Evolutionary conservation across 1,140 invertebrate species (phyloP).

Genomic region (Heterodera schachtii): DNA sequence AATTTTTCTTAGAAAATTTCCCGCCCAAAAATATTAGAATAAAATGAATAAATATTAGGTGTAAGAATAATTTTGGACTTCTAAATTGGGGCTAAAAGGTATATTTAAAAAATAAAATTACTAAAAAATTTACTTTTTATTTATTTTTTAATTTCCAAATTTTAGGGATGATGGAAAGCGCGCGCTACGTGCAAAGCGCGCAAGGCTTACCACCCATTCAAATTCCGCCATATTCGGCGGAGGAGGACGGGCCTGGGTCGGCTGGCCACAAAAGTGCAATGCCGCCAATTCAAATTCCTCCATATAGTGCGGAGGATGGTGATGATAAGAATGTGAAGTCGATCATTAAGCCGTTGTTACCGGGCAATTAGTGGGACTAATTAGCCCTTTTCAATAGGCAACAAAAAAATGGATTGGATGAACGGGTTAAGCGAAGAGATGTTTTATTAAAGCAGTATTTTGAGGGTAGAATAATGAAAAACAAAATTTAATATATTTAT

Average conservation of each 20-base stretch:
- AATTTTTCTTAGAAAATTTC: background rate
- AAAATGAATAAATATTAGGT: background rate
- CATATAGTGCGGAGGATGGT: conserved; percentile 16
- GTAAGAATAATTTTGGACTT: background rate
- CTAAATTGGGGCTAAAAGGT: background rate
- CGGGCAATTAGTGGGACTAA: background rate
- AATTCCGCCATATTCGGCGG: conserved; percentile 29
- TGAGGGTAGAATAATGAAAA: too few species aligned
- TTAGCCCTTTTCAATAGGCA: too few species aligned
- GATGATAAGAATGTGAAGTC: conserved; percentile 29
- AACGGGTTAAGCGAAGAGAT: too few species aligned
- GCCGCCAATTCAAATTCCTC: conserved; percentile 21
- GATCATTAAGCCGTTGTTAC: conserved; percentile 15
- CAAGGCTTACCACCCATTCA: conserved; percentile 22
- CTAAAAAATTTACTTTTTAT: background rate
- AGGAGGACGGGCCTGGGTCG: conserved; percentile 9
- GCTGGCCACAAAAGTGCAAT: background rate
- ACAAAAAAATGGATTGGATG: too few species aligned
- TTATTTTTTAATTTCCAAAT: background rate
- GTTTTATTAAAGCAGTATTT: background rate
- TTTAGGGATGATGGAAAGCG: conserved; percentile 13
- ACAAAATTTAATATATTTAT: too few species aligned
- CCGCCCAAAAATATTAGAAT: background rate
- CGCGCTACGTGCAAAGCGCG: conserved; percentile 1
- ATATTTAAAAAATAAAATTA: background rate